Evolutionary conservation across 2,113 vertebrate species (phyloP).

Genomic region (Pipa parva): DNA sequence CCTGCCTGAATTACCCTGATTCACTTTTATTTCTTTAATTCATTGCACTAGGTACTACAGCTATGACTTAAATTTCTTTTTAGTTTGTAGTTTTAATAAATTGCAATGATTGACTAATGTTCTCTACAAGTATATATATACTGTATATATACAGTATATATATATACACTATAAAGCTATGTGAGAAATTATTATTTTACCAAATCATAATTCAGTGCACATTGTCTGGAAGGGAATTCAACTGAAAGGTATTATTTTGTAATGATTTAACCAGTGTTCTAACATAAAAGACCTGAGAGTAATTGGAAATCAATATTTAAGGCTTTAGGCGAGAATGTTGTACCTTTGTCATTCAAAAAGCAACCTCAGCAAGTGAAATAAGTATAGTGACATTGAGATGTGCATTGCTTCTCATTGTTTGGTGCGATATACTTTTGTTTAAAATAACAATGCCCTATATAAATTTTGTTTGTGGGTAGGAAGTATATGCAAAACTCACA

Average conservation of each 20-base stretch:
- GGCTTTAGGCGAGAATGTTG: slow-evolving; percentile 17
- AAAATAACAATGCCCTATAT: too few species aligned
- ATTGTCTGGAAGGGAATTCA: slow-evolving; percentile 39
- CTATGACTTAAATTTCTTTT: slow-evolving; percentile 55
- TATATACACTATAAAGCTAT: slow-evolving; percentile 26
- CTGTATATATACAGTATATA: slow-evolving; percentile 23
- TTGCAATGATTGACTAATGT: slow-evolving; percentile 41
- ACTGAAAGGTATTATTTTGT: slow-evolving; percentile 12
- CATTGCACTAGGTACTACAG: slow-evolving; percentile 48
- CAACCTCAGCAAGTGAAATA: slow-evolving; percentile 3
- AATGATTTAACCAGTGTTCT: slow-evolving; percentile 24
- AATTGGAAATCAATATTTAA: slow-evolving; percentile 42
- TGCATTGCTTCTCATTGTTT: slow-evolving; percentile 4
- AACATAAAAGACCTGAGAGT: slow-evolving; percentile 38
- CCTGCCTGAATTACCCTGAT: too few species aligned
- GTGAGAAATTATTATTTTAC: slow-evolving; percentile 23
- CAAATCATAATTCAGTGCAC: slow-evolving; percentile 32
- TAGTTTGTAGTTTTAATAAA: slow-evolving; percentile 51
- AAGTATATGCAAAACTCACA: too few species aligned
- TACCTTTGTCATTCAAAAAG: slow-evolving; percentile 34
- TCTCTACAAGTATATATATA: slow-evolving; percentile 22
- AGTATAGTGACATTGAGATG: slow-evolving; percentile 16
- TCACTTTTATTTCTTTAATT: slow-evolving; percentile 49
- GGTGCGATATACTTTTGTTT: too few species aligned
- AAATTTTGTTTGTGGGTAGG: too few species aligned